Evolutionary conservation across 2,113 vertebrate species (phyloP).

Genomic region (Anguilla rostrata): DNA sequence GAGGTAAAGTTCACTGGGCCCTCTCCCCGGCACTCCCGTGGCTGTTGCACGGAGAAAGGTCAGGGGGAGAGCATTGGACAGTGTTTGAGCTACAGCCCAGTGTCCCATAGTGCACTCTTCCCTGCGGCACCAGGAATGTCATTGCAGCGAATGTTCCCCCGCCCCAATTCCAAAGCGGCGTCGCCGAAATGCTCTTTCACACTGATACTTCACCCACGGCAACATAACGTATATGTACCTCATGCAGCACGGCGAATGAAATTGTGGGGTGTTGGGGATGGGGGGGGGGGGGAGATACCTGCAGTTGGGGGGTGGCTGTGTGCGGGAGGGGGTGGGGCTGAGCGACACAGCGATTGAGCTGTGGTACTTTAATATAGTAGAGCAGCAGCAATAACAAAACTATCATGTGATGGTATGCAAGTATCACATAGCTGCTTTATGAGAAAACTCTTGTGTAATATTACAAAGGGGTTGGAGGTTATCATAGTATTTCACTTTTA

Average conservation of each 20-base stretch:
- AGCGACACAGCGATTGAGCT: not conserved
- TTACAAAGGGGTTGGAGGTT: no score
- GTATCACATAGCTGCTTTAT: not conserved
- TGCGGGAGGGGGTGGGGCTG: not conserved
- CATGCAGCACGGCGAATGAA: not conserved
- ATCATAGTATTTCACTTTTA: no score
- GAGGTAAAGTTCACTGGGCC: not conserved
- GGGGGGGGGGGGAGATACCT: not conserved
- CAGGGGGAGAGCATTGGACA: conserved; percentile 12
- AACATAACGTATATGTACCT: not conserved
- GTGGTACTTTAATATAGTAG: not conserved
- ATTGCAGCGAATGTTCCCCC: conserved; percentile 22
- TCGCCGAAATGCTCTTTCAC: conserved; percentile 11
- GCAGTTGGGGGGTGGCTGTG: not conserved
- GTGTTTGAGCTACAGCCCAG: not conserved
- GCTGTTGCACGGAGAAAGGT: not conserved
- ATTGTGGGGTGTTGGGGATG: not conserved
- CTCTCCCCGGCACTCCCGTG: not conserved
- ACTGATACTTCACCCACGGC: conserved; percentile 20
- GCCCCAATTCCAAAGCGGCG: conserved; percentile 31
- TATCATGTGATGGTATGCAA: not conserved
- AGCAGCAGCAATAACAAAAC: not conserved
- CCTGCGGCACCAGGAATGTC: not conserved
- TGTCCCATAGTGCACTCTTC: not conserved
- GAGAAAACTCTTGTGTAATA: not conserved